Conservation (phyloP, 1,140 invertebrate species). For the Anagrus nilaparvatae region DNA sequence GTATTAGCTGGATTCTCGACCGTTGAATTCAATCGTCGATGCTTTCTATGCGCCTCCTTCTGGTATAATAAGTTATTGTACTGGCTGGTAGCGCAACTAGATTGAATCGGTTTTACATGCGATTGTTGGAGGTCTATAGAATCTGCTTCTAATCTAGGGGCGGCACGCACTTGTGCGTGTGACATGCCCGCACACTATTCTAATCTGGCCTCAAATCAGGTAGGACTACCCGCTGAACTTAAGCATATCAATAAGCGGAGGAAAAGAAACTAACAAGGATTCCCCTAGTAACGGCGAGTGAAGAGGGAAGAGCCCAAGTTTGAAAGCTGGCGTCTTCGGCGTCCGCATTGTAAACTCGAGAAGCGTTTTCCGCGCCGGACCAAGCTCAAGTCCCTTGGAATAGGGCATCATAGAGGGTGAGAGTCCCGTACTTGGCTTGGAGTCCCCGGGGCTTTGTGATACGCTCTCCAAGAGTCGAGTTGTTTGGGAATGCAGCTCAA, state of each 20-base stretch:
- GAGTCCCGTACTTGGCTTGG: slow-evolving; percentile 33
- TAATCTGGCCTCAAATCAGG: no score
- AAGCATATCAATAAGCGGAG: slow-evolving; percentile 86
- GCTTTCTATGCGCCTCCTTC: no score
- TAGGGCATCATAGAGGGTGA: slow-evolving; percentile 48
- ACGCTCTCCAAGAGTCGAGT: slow-evolving; percentile 63
- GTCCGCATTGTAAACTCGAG: slow-evolving; percentile 36
- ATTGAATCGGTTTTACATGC: no score
- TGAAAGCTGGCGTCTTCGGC: slow-evolving; percentile 41
- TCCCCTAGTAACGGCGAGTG: slow-evolving; percentile 79
- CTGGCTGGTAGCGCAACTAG: no score
- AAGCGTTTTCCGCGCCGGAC: slow-evolving; percentile 19
- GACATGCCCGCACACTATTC: no score
- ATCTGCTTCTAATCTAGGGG: no score
- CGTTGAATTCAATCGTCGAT: no score
- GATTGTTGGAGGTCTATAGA: no score
- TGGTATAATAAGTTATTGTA: no score
- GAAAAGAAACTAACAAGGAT: slow-evolving; percentile 88
- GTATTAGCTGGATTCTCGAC: no score
- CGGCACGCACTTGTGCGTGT: no score
- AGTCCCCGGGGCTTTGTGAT: slow-evolving; percentile 35
- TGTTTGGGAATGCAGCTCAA: slow-evolving; percentile 78
- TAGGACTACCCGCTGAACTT: slow-evolving; percentile 75
- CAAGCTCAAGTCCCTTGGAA: slow-evolving; percentile 58
- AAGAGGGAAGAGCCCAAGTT: slow-evolving; percentile 60